These are phyloP conservation scores for Orius laevigatus DNA, from an alignment of 1,140 invertebrate species.

Conservation along the genomic window DNA sequence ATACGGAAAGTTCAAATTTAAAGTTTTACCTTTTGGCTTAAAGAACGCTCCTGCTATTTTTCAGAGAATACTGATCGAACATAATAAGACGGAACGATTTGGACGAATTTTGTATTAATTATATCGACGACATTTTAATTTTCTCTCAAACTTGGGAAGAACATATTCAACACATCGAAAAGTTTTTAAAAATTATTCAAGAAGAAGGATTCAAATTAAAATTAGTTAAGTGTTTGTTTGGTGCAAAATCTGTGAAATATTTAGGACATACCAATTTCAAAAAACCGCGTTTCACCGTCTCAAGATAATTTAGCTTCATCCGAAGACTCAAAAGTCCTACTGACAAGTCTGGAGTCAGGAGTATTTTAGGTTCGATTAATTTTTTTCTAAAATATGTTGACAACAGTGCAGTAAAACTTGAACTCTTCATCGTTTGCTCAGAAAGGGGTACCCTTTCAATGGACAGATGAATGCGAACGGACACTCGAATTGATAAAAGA, in stretches of 20 bases:
- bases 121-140: constrained; percentile 21
- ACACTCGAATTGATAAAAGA: constrained; percentile 25
- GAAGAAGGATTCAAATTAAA: constrained; percentile 24
- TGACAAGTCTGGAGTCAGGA: constrained; percentile 18
- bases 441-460: constrained; percentile 23
- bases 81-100: constrained; percentile 29
- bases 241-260: constrained; percentile 21
- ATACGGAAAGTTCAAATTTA: constrained; percentile 18
- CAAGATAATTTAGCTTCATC: constrained; percentile 21
- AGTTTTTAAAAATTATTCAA: constrained; percentile 15
- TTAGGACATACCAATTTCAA: constrained; percentile 20
- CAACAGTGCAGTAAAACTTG: constrained; percentile 22
- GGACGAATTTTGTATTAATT: constrained; percentile 32
- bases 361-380: constrained; percentile 20
- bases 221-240: constrained; percentile 25
- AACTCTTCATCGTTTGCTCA: constrained; percentile 24
- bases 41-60: constrained; percentile 22
- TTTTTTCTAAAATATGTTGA: constrained; percentile 20
- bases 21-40: constrained; percentile 18
- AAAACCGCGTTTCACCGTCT: constrained; percentile 19
- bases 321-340: constrained; percentile 17
- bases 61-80: constrained; percentile 25
- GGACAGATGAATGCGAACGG: constrained; percentile 24
- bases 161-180: constrained; percentile 17
- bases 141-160: constrained; percentile 19